These are phyloP conservation scores for Spheniscus mendiculus DNA, from an alignment of 2,113 vertebrate genomes.

Conservation along the genomic window DNA sequence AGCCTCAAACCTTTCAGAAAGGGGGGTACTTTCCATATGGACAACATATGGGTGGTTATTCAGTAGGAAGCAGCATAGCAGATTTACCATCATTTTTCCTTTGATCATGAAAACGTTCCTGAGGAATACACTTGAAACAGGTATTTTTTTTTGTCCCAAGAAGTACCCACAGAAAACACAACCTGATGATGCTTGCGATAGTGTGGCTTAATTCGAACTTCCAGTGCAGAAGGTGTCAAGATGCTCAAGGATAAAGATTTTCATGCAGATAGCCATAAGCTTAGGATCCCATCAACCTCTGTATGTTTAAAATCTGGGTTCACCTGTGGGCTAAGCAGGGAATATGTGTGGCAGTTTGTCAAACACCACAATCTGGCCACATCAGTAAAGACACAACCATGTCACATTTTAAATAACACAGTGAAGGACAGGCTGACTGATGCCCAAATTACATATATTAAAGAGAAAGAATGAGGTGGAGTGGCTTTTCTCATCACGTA, in stretches of 20 bases:
- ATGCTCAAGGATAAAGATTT: neutral
- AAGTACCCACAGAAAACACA: neutral
- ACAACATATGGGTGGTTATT: neutral
- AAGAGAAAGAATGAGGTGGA: neutral
- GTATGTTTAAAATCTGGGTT: neutral
- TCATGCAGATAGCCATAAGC: neutral
- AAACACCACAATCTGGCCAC: neutral
- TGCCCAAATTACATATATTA: neutral
- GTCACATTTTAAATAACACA: neutral
- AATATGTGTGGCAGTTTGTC: neutral
- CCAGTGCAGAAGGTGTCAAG: accelerated
- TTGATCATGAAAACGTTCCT: neutral
- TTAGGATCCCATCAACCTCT: neutral
- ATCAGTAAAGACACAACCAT: too few relatives aligned
- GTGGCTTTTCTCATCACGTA: neutral
- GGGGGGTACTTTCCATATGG: neutral
- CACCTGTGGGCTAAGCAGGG: neutral
- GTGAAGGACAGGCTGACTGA: neutral
- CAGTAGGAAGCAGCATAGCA: neutral
- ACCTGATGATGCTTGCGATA: neutral
- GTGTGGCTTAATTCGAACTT: neutral
- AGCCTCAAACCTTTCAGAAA: neutral
- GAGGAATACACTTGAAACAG: neutral
- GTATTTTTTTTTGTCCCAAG: neutral
- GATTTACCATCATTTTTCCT: neutral